These are phyloP conservation scores for Geodia barretti DNA, from an alignment of 37 sponge, comb jelly and placozoan genomes.

Conservation along the genomic window DNA sequence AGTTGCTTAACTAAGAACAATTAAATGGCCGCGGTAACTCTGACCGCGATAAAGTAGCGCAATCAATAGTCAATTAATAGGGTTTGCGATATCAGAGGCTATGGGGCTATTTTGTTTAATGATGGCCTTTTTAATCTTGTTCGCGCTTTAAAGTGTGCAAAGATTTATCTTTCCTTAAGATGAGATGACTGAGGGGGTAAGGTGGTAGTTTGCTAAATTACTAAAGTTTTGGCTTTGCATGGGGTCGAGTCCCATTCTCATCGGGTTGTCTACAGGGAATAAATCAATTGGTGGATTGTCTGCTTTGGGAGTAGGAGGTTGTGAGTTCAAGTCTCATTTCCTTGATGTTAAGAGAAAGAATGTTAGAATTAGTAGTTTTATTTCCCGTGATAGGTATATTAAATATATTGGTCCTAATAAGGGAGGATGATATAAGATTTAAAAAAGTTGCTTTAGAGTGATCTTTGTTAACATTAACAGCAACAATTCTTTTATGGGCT, in stretches of 20 bases:
- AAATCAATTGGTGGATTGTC: slow-evolving; percentile 72
- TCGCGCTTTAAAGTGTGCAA: slow-evolving; percentile 66
- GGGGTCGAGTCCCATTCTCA: slow-evolving; percentile 65
- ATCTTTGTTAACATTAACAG: slow-evolving; percentile 62
- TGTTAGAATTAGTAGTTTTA: slow-evolving; percentile 55
- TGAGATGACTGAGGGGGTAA: slow-evolving; percentile 35
- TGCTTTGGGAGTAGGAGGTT: slow-evolving; percentile 84
- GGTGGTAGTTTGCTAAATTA: slow-evolving; percentile 62
- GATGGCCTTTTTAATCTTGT: slow-evolving; percentile 92
- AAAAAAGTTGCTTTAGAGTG: slow-evolving; percentile 54
- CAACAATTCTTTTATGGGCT: slow-evolving; percentile 59
- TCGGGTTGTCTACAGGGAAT: slow-evolving; percentile 54
- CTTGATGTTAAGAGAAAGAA: slow-evolving; percentile 36
- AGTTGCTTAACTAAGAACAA: too few species aligned
- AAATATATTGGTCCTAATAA: slow-evolving; percentile 30
- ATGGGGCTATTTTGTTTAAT: slow-evolving; percentile 98
- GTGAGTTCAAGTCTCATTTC: slow-evolving; percentile 77
- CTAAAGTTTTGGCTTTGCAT: slow-evolving; percentile 28
- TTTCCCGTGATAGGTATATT: slow-evolving; percentile 46
- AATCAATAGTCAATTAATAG: too few species aligned
- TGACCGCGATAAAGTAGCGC: too few species aligned
- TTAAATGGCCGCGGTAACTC: too few species aligned
- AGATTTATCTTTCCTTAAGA: neutral
- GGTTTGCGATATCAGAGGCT: slow-evolving; percentile 95
- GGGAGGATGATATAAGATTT: slow-evolving; percentile 37